phyloP scores from a whole-genome alignment of 1,140 invertebrate species.

The Pteromalus puparum region DNA sequence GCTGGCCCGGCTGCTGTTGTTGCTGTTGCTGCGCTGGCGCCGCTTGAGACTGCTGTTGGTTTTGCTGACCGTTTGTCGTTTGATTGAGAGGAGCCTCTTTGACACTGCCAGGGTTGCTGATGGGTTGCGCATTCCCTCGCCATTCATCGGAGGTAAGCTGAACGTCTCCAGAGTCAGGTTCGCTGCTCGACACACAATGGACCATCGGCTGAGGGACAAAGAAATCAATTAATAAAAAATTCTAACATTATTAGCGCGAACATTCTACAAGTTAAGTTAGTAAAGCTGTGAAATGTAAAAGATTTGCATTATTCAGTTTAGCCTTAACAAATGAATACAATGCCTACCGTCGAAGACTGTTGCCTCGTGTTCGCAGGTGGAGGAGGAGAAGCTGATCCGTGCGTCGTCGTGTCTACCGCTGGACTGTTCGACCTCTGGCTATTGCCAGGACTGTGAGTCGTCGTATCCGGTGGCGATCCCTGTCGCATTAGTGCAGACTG shows the following conservation, averaged over 20 bases:
- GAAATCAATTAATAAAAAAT: background rate
- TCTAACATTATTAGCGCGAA: background rate
- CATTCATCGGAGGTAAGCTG: constrained; percentile 70
- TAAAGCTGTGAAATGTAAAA: background rate
- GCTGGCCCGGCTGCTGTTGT: constrained; percentile 4
- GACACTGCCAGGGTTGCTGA: constrained; percentile 62
- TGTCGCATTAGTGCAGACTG: constrained; percentile 77
- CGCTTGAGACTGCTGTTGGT: background rate
- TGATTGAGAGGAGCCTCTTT: constrained; percentile 68
- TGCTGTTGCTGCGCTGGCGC: background rate
- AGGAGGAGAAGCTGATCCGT: constrained; percentile 75
- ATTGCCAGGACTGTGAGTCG: constrained; percentile 84
- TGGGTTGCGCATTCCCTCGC: constrained; percentile 59
- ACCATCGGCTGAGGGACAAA: constrained; percentile 83
- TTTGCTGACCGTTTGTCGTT: background rate
- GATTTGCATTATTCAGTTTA: background rate
- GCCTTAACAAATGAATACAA: background rate
- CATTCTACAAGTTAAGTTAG: background rate
- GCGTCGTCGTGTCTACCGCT: constrained; percentile 74
- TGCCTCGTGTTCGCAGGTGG: constrained; percentile 74
- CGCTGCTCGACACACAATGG: constrained; percentile 89
- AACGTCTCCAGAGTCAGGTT: constrained; percentile 82
- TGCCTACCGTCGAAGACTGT: constrained; percentile 75
- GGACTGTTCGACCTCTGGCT: constrained; percentile 75
- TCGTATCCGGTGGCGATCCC: constrained; percentile 85